Percentiles rank a stretch among this genome's conserved stretches.
phyloP scores from a whole-genome alignment of 2,888 invertebrate species.

The Scotopteryx bipunctaria region DNA sequence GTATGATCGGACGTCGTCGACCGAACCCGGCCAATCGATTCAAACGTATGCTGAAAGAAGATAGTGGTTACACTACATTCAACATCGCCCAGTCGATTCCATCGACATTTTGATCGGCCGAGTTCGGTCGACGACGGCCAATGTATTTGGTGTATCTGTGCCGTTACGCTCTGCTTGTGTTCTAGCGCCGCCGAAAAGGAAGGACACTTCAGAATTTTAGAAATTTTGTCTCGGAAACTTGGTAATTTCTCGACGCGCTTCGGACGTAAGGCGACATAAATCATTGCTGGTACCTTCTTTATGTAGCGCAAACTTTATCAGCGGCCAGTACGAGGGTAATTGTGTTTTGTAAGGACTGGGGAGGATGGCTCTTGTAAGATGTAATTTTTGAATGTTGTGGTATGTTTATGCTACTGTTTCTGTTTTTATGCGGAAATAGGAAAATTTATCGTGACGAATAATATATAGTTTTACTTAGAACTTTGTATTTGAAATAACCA shows the following conservation, averaged over 20 bases:
- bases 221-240: slow-evolving; percentile 74
- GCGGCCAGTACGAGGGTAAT: slow-evolving; percentile 37
- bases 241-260: slow-evolving; percentile 61
- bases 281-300: slow-evolving; percentile 61
- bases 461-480: too few relatives aligned
- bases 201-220: slow-evolving; percentile 77
- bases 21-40: too few relatives aligned
- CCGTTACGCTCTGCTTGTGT: slow-evolving; percentile 12
- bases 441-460: too few relatives aligned
- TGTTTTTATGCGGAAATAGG: too few relatives aligned
- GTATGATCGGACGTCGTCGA: too few relatives aligned
- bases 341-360: slow-evolving; percentile 29
- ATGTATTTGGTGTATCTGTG: too few relatives aligned
- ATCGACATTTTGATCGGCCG: too few relatives aligned
- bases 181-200: slow-evolving; percentile 37
- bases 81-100: too few relatives aligned
- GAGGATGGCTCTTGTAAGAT: slow-evolving; percentile 16
- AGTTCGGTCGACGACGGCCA: too few relatives aligned
- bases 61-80: too few relatives aligned
- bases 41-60: too few relatives aligned
- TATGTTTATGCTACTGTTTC: slow-evolving; percentile 14
- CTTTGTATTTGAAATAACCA: too few relatives aligned
- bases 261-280: slow-evolving; percentile 65
- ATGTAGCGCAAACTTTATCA: slow-evolving; percentile 53
- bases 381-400: slow-evolving; percentile 8